Evolutionary conservation across 2,888 invertebrate species (phyloP).

Genomic region (Clepsis dumicolana): DNA sequence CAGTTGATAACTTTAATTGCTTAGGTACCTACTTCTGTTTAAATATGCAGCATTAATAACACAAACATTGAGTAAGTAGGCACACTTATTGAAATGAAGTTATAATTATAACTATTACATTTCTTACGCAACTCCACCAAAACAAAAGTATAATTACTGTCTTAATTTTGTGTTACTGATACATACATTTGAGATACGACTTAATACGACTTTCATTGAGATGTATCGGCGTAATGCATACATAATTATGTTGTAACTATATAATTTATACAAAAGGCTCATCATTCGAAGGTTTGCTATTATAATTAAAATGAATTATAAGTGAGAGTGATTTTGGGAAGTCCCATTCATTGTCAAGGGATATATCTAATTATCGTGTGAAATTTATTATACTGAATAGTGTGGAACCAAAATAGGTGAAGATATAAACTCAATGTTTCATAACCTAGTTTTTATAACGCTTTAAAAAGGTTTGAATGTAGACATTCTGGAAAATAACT

Average conservation of each 20-base stretch:
- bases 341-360: not conserved
- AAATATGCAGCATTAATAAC: not conserved
- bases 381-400: no score
- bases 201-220: slow-evolving; percentile 27
- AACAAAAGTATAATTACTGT: slow-evolving; percentile 37
- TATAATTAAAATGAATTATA: not conserved
- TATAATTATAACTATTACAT: slow-evolving; percentile 17
- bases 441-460: no score
- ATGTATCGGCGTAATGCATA: slow-evolving; percentile 6
- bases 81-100: not conserved
- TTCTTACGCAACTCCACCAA: slow-evolving; percentile 21
- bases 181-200: slow-evolving; percentile 28
- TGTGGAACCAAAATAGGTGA: no score
- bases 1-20: not conserved
- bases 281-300: not conserved
- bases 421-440: no score
- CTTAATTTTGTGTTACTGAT: slow-evolving; percentile 30
- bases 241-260: slow-evolving; percentile 31
- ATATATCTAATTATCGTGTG: not conserved
- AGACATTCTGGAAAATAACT: no score
- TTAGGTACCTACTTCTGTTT: no score
- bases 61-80: not conserved
- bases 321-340: not conserved
- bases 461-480: no score
- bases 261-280: not conserved